phyloP scores from a whole-genome alignment of 2,113 vertebrate genomes.

The Sterrhoptilus dennistouni region DNA sequence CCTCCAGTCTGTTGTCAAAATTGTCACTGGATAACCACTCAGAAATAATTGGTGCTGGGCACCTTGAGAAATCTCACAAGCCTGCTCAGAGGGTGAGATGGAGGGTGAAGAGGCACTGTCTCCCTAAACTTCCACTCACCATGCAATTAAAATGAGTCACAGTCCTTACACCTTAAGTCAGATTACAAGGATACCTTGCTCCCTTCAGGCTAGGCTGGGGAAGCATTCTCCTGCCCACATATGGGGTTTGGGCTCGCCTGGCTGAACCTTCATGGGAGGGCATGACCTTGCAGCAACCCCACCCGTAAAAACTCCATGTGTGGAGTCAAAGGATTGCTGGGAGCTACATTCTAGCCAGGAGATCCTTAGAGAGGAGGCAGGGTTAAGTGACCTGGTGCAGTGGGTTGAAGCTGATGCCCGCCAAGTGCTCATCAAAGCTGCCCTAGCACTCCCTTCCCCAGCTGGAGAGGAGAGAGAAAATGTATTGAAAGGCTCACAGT shows the following conservation, averaged over 20 bases:
- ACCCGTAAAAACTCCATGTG: not conserved
- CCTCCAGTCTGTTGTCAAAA: not conserved
- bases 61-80: not conserved
- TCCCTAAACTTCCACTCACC: not conserved
- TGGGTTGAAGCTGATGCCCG: not conserved
- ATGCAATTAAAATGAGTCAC: not conserved
- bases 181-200: not conserved
- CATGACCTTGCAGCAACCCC: not conserved
- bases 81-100: not conserved
- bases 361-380: not conserved
- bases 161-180: not conserved
- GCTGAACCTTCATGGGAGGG: not conserved
- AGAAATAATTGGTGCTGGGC: not conserved
- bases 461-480: not conserved
- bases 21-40: not conserved
- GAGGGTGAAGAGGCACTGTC: not conserved
- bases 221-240: not conserved
- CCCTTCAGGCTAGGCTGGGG: not conserved
- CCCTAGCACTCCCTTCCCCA: not conserved
- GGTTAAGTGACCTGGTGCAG: not conserved
- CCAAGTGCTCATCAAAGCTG: not conserved
- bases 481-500: not conserved
- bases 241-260: rapidly evolving
- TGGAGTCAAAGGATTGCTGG: not conserved
- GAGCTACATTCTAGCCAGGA: not conserved